These are phyloP conservation scores for Muntiacus reevesi DNA, from an alignment of 2,113 vertebrate species.

Conservation along the genomic window DNA sequence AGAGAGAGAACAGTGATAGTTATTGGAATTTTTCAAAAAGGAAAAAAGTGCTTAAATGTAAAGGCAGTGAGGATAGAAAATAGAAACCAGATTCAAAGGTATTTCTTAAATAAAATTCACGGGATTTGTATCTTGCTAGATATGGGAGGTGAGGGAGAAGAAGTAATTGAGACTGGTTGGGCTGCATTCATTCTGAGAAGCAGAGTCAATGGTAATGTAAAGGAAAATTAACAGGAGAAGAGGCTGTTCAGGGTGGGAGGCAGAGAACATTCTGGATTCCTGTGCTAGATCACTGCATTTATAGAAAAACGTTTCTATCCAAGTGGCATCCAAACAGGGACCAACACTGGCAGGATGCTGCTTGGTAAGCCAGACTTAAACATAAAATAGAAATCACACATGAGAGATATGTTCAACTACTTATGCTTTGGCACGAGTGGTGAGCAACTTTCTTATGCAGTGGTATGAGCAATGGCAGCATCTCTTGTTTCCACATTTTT, in stretches of 20 bases:
- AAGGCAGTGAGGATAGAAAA: background rate
- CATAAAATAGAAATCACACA: constrained; percentile 33
- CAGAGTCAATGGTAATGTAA: background rate
- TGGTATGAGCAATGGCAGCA: constrained; percentile 57
- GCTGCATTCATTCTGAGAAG: background rate
- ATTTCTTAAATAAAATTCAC: background rate
- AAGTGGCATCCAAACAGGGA: background rate
- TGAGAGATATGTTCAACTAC: constrained; percentile 21
- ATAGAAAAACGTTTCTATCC: background rate
- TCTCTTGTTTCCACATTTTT: constrained; percentile 63
- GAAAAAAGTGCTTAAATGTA: background rate
- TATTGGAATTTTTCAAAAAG: background rate
- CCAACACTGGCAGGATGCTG: background rate
- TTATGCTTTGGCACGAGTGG: background rate
- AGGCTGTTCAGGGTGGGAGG: background rate
- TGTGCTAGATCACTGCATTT: background rate
- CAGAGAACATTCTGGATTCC: background rate
- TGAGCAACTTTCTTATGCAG: background rate
- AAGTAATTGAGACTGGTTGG: background rate
- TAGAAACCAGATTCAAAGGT: background rate
- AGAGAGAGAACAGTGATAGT: background rate
- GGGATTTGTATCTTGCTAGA: background rate
- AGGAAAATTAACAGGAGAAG: background rate
- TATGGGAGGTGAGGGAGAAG: background rate
- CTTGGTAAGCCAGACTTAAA: constrained; percentile 42